phyloP scores from a whole-genome alignment of 2,888 invertebrate species.

The Folsomia candida region DNA sequence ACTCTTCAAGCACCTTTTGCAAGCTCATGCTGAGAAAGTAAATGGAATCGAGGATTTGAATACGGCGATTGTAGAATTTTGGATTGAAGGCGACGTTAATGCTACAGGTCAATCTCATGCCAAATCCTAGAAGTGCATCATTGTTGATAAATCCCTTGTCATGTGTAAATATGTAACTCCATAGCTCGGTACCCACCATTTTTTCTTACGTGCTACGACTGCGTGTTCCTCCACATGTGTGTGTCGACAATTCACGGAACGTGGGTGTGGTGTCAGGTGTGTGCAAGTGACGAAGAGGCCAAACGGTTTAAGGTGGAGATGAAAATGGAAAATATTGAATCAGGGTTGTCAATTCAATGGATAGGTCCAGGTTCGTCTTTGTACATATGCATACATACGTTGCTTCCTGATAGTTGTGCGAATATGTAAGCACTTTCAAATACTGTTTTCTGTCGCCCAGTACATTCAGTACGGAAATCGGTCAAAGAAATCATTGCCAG shows the following conservation, averaged over 20 bases:
- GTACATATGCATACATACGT: no score
- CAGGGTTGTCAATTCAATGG: conserved; percentile 21
- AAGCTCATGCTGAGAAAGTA: conserved; percentile 30
- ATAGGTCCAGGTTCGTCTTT: no score
- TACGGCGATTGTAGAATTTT: neutral
- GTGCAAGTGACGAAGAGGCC: conserved; percentile 36
- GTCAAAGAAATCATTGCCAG: conserved; percentile 29
- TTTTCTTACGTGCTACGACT: conserved; percentile 37
- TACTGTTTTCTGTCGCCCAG: no score
- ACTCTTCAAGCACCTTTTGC: conserved; percentile 31
- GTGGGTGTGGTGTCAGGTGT: conserved; percentile 35
- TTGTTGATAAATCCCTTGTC: no score
- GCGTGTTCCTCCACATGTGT: conserved; percentile 36
- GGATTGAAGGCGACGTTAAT: conserved; percentile 37
- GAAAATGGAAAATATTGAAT: conserved; percentile 26
- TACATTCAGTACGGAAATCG: conserved; percentile 36
- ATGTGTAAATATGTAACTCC: no score
- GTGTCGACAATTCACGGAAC: conserved; percentile 35
- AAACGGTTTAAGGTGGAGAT: conserved; percentile 22
- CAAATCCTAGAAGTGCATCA: no score
- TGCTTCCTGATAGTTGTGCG: no score
- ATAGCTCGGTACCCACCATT: conserved; percentile 42
- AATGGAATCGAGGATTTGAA: conserved; percentile 21
- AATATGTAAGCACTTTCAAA: no score
- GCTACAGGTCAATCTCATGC: no score